Evolutionary conservation across 2,888 invertebrate genomes (phyloP), one percentile per base, ranked within the genome.

Genomic region (Pegoplata infirma): DNA sequence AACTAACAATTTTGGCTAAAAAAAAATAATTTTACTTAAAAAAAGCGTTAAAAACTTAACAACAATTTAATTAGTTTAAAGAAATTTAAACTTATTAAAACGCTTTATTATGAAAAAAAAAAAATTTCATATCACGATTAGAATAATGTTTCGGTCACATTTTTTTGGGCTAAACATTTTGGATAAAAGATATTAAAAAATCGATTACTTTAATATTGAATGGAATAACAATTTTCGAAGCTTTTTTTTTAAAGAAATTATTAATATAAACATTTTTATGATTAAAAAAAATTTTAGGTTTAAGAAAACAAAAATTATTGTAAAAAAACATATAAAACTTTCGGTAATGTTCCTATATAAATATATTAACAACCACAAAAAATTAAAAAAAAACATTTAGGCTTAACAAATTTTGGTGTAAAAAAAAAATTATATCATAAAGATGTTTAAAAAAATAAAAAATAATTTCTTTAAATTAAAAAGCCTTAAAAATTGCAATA

Each of bases 261-360:
- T n/a, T n/a, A 4, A 40, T 12, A 40, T n/a, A 69, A 23, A 61
- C 63, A 68, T 14, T 73, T 16, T 40, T 40, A 19, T 58, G 12
- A 40, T 36, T 36, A 14, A 32, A 67, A 71, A 17, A 28, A 56
- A 40, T 55, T 76, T 76, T 79, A 79, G 79, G 67, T 75, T 75
- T 79, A 79, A 72, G 75, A 67, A 71, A 81, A 74, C 17, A 75
- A 78, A 59, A 64, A 71, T 58, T 53, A 66, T 63, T 67, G 58
- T 76, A 76, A 73, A 76, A 68, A 73, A 68, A 58, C 63, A 59
- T 47, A 66, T n/a, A 86, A 81, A 77, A 82, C 81, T 88, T 88
- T 88, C 88, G 88, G 88, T 88, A 87, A 88, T 88, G 88, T 88
- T 88, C 88, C 88, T 88, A 88, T 86, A 87, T 86, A 84, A 84